phyloP scores from a whole-genome alignment of 1,140 invertebrate species.

The Hypsibius dujardini region DNA sequence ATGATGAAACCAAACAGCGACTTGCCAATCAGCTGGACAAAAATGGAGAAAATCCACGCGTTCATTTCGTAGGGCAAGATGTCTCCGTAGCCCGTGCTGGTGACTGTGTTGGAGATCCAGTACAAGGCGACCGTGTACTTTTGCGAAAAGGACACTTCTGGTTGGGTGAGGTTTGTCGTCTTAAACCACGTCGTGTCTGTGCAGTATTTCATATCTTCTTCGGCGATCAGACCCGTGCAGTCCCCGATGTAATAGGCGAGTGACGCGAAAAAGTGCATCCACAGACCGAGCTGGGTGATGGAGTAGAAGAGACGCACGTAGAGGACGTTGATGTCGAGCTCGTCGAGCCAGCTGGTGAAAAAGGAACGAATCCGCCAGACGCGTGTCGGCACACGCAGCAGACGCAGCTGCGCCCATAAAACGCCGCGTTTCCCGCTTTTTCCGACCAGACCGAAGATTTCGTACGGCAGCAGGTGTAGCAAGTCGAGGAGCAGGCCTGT shows the following conservation, averaged over 20 bases:
- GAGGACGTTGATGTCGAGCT: conserved; percentile 5
- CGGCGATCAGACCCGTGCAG: neutral
- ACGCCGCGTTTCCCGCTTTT: too few relatives aligned
- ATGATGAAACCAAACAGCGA: neutral
- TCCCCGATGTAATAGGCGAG: neutral
- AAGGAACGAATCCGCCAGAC: neutral
- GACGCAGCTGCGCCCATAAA: neutral
- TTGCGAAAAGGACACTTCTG: neutral
- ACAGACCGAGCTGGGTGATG: neutral
- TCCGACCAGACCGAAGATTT: too few relatives aligned
- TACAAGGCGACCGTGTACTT: conserved; percentile 20
- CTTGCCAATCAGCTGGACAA: neutral
- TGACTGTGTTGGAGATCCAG: conserved; percentile 21
- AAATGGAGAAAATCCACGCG: neutral
- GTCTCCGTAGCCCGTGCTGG: conserved; percentile 23
- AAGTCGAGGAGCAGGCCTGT: too few relatives aligned
- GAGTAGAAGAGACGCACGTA: neutral
- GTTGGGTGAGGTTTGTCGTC: neutral
- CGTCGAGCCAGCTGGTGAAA: neutral
- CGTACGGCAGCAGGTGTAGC: too few relatives aligned
- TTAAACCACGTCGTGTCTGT: conserved; percentile 1
- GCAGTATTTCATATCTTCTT: neutral
- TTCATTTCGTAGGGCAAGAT: neutral
- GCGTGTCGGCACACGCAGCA: neutral
- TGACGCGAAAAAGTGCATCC: neutral